A percentile compares a stretch with the other conserved stretches of the same genome.
Evolutionary conservation across 2,888 invertebrate genomes (phyloP).

Genomic region (Emmelina monodactyla): DNA sequence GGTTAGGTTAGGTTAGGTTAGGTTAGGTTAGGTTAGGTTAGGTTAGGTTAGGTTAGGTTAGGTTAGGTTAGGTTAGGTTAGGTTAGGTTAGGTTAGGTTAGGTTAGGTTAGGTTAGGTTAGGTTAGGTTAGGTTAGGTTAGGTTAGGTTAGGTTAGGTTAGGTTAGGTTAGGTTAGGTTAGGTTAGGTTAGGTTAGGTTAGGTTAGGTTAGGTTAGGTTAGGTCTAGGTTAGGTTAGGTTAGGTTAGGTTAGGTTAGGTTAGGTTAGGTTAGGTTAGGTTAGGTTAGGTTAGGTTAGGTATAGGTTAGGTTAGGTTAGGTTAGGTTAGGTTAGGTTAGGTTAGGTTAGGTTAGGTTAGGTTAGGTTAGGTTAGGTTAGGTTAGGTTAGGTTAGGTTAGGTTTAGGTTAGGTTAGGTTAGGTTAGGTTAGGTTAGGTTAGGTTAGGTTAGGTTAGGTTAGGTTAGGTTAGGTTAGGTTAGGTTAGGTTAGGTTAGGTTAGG

Average conservation of each 20-base stretch:
- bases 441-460: constrained; percentile 19
- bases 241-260: not conserved
- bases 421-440: constrained; percentile 18
- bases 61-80: constrained; percentile 1
- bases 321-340: constrained; percentile 16
- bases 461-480: constrained; percentile 20
- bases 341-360: constrained; percentile 16
- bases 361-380: constrained; percentile 14
- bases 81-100: constrained; percentile 1
- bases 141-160: constrained; percentile 1
- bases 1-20: constrained; percentile 1
- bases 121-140: constrained; percentile 1
- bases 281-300: constrained; percentile 1
- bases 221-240: constrained; percentile 1
- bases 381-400: constrained; percentile 16
- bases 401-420: constrained; percentile 17
- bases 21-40: constrained; percentile 1
- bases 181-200: constrained; percentile 1
- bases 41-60: constrained; percentile 1
- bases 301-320: constrained; percentile 13
- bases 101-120: constrained; percentile 8
- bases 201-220: constrained; percentile 1
- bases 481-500: constrained; percentile 19
- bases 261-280: constrained; percentile 1
- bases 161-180: constrained; percentile 6